phyloP scores from a whole-genome alignment of 2,113 vertebrate species.

The Ceuthmochares aereus region DNA sequence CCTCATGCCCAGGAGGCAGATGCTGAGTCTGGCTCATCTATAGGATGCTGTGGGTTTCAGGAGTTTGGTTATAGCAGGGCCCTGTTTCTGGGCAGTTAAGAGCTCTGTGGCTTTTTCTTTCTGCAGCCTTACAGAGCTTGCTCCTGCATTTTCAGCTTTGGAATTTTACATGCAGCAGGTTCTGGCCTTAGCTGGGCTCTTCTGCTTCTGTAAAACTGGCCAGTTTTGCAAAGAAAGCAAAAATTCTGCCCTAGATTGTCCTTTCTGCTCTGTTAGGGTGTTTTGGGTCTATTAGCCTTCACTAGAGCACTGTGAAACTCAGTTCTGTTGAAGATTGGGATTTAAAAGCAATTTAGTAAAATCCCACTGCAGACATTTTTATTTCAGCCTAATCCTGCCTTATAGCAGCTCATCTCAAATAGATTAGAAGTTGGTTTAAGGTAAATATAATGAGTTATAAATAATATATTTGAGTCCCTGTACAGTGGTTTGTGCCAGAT shows the following conservation, averaged over 20 bases:
- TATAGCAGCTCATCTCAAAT: background rate
- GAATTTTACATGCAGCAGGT: background rate
- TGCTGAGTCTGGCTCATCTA: background rate
- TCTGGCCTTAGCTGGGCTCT: background rate
- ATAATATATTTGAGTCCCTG: background rate
- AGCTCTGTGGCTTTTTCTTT: background rate
- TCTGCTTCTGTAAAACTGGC: background rate
- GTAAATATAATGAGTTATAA: background rate
- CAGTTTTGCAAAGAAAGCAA: background rate
- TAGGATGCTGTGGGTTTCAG: fast-evolving
- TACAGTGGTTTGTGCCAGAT: background rate
- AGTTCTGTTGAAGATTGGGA: background rate
- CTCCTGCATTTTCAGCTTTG: background rate
- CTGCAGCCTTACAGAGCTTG: background rate
- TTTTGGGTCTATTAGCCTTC: background rate
- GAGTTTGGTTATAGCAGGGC: background rate
- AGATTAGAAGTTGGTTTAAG: slow-evolving; percentile 14
- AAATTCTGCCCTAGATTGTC: background rate
- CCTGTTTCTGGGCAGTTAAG: background rate
- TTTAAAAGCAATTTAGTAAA: slow-evolving; percentile 53
- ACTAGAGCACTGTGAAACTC: background rate
- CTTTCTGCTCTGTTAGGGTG: background rate
- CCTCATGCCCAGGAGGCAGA: fast-evolving
- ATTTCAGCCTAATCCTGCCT: slow-evolving; percentile 45
- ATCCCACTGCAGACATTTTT: slow-evolving; percentile 34